Conservation (phyloP, 1,140 invertebrate genomes). For the Cydia strobilella region DNA sequence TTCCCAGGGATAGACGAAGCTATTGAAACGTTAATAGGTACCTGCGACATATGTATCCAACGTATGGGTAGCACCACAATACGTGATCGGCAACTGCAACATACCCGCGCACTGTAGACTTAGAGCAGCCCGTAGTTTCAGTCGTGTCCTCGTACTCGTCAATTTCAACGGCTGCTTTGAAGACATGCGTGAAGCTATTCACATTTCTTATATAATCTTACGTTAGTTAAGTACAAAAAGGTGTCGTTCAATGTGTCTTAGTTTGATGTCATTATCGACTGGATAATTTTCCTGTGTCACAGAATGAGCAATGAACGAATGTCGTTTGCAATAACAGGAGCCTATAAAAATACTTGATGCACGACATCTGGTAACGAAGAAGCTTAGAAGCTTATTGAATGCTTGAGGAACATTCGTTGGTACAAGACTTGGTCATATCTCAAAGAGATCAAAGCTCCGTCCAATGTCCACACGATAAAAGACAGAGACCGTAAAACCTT, state of each 20-base stretch:
- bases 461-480: slow-evolving; percentile 15
- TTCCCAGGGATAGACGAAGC: too few relatives aligned
- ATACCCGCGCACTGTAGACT: too few relatives aligned
- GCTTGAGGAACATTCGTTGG: not conserved
- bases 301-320: not conserved
- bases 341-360: not conserved
- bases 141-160: too few relatives aligned
- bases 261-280: not conserved
- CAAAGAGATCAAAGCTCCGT: slow-evolving; percentile 22
- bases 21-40: too few relatives aligned
- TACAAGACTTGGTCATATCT: not conserved
- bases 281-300: not conserved
- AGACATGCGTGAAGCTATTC: slow-evolving; percentile 10
- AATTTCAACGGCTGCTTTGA: not conserved
- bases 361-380: not conserved
- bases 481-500: slow-evolving; percentile 37
- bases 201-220: not conserved
- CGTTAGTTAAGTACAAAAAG: not conserved
- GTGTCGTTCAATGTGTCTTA: not conserved
- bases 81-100: too few relatives aligned
- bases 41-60: too few relatives aligned
- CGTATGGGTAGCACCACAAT: too few relatives aligned
- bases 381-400: not conserved
- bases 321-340: not conserved
- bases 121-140: too few relatives aligned